Conservation (phyloP, 2,888 invertebrate genomes). For the Pachydiplax longipennis region DNA sequence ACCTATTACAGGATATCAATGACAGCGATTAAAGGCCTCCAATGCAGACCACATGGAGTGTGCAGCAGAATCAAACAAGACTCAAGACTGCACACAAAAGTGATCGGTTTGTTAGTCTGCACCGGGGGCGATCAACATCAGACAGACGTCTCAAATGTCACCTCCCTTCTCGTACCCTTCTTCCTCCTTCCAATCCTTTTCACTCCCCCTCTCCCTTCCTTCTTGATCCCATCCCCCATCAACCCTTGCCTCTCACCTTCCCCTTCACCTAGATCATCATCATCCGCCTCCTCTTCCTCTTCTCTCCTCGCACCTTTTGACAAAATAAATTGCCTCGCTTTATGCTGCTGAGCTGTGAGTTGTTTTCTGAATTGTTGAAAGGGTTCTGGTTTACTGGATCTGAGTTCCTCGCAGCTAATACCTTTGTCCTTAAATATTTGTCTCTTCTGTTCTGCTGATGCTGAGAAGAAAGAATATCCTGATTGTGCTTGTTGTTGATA, state of each 20-base stretch:
- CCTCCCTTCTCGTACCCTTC: constrained; percentile 41
- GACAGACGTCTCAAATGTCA: constrained; percentile 45
- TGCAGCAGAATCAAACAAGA: neutral
- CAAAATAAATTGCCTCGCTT: constrained; percentile 13
- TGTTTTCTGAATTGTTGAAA: neutral
- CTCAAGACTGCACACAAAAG: neutral
- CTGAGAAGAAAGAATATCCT: constrained; percentile 19
- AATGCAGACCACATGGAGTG: constrained; percentile 26
- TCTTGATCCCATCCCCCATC: neutral
- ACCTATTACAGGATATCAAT: neutral
- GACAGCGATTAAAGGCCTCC: constrained; percentile 18
- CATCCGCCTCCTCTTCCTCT: neutral
- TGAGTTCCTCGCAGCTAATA: constrained; percentile 3
- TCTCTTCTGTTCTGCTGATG: constrained; percentile 14
- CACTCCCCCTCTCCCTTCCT: neutral
- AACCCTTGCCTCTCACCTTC: constrained; percentile 25
- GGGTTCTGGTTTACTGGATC: neutral
- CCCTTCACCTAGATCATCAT: neutral
- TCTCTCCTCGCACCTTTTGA: constrained; percentile 20
- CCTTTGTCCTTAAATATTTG: constrained; percentile 26
- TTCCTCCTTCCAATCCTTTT: constrained; percentile 27
- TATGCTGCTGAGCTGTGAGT: constrained; percentile 28
- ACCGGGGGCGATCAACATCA: constrained; percentile 46
- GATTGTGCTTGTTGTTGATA: constrained; percentile 3
- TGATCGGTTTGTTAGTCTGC: constrained; percentile 27